A percentile compares a stretch with the other conserved stretches of the same genome.
Conservation (phyloP, 2,797 vertebrate species). For the Pyrrhura leucotis region DNA sequence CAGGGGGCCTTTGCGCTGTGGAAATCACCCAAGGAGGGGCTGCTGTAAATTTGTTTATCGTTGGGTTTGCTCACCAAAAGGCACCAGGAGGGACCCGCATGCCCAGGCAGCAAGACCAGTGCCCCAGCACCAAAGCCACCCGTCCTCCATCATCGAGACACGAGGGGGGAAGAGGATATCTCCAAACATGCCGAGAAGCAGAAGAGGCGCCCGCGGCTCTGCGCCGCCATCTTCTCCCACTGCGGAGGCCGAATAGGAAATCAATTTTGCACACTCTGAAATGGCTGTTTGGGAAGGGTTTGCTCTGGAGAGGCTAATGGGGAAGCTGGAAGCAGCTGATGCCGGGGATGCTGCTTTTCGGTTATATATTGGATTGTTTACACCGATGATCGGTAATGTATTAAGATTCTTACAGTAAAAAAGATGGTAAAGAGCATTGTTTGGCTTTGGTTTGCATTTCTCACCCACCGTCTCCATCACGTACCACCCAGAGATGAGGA, state of each 20-base stretch:
- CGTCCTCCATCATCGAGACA: background rate
- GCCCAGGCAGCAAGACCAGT: background rate
- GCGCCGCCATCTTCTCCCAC: constrained; percentile 56
- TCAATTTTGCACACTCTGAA: background rate
- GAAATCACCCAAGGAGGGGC: background rate
- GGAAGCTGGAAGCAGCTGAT: background rate
- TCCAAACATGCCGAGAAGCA: accelerated
- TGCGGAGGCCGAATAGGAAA: background rate
- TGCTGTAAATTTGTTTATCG: background rate
- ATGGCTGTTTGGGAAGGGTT: background rate
- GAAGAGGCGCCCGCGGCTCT: background rate
- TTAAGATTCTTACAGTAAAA: background rate
- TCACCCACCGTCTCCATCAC: background rate
- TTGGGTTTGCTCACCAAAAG: background rate
- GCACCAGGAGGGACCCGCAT: accelerated
- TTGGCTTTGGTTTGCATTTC: background rate
- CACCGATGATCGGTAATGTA: background rate
- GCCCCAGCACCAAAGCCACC: background rate
- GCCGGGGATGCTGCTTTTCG: background rate
- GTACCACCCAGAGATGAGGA: background rate
- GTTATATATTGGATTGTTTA: background rate
- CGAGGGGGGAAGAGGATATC: background rate
- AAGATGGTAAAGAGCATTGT: background rate
- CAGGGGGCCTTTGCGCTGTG: background rate
- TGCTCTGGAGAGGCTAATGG: background rate